phyloP scores from a whole-genome alignment of 2,797 vertebrate species.

The Crenichthys baileyi region DNA sequence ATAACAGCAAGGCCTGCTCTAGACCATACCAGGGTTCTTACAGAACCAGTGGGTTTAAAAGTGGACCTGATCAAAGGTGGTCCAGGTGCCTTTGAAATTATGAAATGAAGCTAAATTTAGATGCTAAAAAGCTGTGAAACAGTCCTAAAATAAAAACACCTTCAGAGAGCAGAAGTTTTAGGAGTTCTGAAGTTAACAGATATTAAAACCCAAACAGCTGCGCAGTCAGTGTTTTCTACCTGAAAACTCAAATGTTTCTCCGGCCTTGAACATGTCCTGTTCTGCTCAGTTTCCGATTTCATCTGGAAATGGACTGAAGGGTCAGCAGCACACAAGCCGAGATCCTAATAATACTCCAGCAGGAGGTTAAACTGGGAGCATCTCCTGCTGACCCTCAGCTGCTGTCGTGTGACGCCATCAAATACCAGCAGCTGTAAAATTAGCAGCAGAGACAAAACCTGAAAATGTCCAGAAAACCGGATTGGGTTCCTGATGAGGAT shows the following conservation, averaged over 20 bases:
- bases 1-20: too few species aligned
- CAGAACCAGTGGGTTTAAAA: neutral
- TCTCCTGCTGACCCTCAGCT: constrained; percentile 5
- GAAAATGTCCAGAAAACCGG: neutral
- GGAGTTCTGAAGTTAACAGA: too few species aligned
- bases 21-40: too few species aligned
- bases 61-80: neutral
- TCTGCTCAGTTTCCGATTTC: neutral
- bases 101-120: too few species aligned
- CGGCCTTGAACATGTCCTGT: neutral
- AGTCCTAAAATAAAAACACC: too few species aligned
- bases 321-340: neutral
- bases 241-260: neutral
- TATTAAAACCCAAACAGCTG: too few species aligned
- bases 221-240: too few species aligned
- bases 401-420: neutral
- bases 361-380: neutral
- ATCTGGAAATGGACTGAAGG: neutral
- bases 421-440: constrained; percentile 40
- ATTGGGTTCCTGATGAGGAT: constrained; percentile 1
- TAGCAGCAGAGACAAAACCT: constrained; percentile 28
- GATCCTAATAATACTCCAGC: constrained; percentile 10
- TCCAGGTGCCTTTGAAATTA: too few species aligned
- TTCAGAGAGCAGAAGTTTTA: too few species aligned
- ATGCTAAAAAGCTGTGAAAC: too few species aligned